Percentiles rank a stretch among this genome's conserved stretches.
Evolutionary conservation across 2,888 invertebrate genomes (phyloP).

Genomic region (Steinernema scapterisci): DNA sequence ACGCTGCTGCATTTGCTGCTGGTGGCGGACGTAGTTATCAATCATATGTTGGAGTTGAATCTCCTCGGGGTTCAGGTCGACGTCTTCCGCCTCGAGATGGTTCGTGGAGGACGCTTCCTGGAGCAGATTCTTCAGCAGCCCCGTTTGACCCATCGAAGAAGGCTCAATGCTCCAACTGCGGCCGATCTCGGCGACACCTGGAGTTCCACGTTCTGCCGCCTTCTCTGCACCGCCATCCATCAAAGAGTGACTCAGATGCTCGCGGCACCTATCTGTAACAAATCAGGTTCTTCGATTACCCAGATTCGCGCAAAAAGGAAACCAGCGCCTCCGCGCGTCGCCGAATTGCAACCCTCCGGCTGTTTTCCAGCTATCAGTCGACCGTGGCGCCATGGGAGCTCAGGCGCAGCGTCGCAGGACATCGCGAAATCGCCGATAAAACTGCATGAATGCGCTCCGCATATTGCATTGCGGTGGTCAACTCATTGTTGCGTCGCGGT

Average conservation of each 20-base stretch:
- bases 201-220: background rate
- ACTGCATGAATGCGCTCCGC: too few relatives aligned
- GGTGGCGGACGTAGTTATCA: conserved; percentile 54
- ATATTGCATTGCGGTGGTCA: too few relatives aligned
- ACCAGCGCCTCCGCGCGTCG: background rate
- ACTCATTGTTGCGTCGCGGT: too few relatives aligned
- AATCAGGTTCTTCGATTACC: conserved; percentile 20
- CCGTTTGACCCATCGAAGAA: background rate
- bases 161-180: conserved; percentile 22
- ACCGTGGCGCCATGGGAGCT: too few relatives aligned
- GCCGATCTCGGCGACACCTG: conserved; percentile 7
- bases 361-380: background rate
- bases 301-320: background rate
- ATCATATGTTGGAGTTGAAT: conserved; percentile 60
- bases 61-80: conserved; percentile 49
- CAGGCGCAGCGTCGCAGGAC: too few relatives aligned
- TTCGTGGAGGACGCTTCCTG: conserved; percentile 24
- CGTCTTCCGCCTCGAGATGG: conserved; percentile 33
- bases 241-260: conserved; percentile 28
- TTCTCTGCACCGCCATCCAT: conserved; percentile 29
- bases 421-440: too few relatives aligned
- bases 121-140: conserved; percentile 24
- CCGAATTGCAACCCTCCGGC: background rate
- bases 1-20: background rate
- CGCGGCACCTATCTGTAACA: conserved; percentile 10